Conservation (phyloP, 2,888 invertebrate species). For the Patella caerulea region DNA sequence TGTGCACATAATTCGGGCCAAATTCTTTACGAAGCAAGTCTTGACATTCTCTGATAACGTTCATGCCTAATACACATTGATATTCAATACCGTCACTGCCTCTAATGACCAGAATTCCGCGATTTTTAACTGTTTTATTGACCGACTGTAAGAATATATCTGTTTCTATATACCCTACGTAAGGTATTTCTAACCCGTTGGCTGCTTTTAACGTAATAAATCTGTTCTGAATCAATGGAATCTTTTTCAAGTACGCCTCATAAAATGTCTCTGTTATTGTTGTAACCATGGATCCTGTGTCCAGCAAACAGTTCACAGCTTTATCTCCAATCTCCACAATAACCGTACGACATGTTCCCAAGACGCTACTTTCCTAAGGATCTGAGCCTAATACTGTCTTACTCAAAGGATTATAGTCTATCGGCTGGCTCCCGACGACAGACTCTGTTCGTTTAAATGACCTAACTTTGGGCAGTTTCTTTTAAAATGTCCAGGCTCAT, state of each 20-base stretch:
- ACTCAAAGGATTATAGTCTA: no score
- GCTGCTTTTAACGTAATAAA: conserved; percentile 1
- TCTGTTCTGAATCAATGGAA: background rate
- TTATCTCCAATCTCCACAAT: no score
- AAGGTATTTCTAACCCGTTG: background rate
- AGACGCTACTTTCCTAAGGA: no score
- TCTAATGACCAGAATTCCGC: background rate
- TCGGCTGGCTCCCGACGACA: no score
- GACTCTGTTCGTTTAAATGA: background rate
- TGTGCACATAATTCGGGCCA: no score
- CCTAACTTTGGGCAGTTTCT: background rate
- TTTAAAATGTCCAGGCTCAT: no score
- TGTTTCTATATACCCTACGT: background rate
- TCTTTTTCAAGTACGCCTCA: background rate
- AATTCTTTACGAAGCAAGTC: background rate
- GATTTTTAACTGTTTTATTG: background rate
- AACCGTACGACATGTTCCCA: no score
- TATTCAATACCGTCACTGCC: background rate
- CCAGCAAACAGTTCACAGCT: no score
- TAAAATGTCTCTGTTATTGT: background rate
- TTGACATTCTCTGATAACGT: background rate
- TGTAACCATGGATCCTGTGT: background rate
- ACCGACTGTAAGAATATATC: background rate
- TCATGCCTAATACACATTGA: background rate
- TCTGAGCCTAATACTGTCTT: no score